Percentiles rank a stretch among this genome's conserved stretches.
phyloP scores from a whole-genome alignment of 2,797 vertebrate genomes.

The Erethizon dorsatum region DNA sequence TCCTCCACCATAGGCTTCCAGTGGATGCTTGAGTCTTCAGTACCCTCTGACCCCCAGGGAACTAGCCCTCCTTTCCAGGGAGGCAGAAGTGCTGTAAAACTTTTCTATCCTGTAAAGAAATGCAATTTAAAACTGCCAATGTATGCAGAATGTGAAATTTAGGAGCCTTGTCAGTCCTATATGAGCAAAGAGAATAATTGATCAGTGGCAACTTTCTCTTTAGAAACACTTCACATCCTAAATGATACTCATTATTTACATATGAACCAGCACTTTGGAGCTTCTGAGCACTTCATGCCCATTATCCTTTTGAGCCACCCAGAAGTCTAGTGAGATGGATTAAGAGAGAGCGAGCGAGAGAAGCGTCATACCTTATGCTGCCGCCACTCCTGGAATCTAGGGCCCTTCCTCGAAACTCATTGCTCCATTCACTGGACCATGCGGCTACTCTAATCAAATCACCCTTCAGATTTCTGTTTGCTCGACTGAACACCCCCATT shows the following conservation, averaged over 20 bases:
- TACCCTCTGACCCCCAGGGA: neutral
- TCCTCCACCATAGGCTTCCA: neutral
- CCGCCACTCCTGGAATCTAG: neutral
- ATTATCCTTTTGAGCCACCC: conserved; percentile 61
- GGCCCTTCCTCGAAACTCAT: conserved; percentile 59
- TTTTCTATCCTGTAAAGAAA: neutral
- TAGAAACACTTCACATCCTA: conserved; percentile 71
- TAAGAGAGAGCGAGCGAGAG: neutral
- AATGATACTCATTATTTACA: conserved; percentile 78
- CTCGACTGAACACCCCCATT: conserved; percentile 76
- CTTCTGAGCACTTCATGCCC: conserved; percentile 58
- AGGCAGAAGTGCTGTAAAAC: neutral
- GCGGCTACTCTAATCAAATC: conserved; percentile 78
- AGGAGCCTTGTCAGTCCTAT: conserved; percentile 70
- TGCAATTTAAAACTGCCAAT: conserved; percentile 10
- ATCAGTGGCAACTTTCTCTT: conserved; percentile 71
- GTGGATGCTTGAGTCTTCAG: neutral
- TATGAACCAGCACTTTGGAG: conserved; percentile 55
- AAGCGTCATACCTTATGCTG: neutral
- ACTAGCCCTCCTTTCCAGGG: neutral
- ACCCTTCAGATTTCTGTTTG: conserved; percentile 78
- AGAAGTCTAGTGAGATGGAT: conserved; percentile 70
- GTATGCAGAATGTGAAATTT: conserved; percentile 51
- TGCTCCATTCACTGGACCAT: conserved; percentile 44
- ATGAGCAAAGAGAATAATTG: conserved; percentile 72